Base-by-base conservation (phyloP, 2,113 vertebrate genomes). In the Toxotes chatareus region DNA sequence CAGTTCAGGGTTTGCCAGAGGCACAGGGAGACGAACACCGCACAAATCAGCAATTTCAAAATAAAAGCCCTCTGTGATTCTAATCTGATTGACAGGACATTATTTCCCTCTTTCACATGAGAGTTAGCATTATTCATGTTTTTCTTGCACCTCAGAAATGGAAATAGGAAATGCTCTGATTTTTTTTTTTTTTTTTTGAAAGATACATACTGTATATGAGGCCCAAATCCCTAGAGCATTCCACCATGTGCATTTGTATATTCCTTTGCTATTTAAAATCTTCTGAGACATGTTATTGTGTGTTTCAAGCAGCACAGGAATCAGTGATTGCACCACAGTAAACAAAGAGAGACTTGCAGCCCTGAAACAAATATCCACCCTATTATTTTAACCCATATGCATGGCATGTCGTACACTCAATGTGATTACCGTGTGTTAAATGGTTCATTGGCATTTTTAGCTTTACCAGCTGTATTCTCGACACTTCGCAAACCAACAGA, bases 41-140 rank as follows among this genome's bases (percentile, higher is more conserved):
- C 81, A 69, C 86, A 91, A 94, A 94, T 94, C 89, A 84, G 88
- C 88, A 78, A 80, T 92, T 95, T 93, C 85, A 88, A 94, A 95
- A 93, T 93, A 92, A 93, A 85, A 91, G 82, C 72, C 64, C 53
- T 40, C 31, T 72, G 78, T 82, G 83, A 86, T 88, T 86, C 60
- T 84, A 88, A 89, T 92, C 89, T 86, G 91, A 92, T 73, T 91
- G 88, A 91, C 86, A 76, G 76, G 47, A 73, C 78, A 38, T 76
- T 84, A 76, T 89, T 82, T 86, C 83, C 53, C 53, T 75, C 65
- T 51, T 60, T 57, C 80, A 44, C 74, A 82, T 62, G 60, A 59
- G 66, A 72, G 44, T 82, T 77, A 63, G 13, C 62, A 72, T 82
- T 76, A 77, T 68, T 85, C 57, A 14, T 85, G 51, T 55, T 79